Evolutionary conservation across 1,140 invertebrate species (phyloP), one percentile per base, ranked within the genome.

Genomic region (Lineus longissimus): DNA sequence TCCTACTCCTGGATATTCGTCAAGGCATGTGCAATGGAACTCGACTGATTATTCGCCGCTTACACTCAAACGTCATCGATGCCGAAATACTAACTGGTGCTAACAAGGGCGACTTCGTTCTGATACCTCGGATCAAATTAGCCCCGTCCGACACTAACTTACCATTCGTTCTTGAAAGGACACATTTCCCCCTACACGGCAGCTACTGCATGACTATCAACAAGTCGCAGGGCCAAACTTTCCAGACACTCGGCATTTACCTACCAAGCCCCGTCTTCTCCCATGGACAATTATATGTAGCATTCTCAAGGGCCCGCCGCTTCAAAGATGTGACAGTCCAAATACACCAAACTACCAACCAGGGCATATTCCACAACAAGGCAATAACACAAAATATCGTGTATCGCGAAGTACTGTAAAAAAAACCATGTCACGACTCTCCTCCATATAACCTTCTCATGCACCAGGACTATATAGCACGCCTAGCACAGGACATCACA

Each of bases 131-230:
- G 36, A 67, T 69, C 15, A 59, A 51, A 19, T 7, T 74, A 2
- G 64, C 61, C 27, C 70, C 71, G 40, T 64, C 59, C 11, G 70
- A 73, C 30, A n/a, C 23, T 15, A 23, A 23, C 19, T n/a, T 23
- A 9, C 67, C 70, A 13, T 70, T 74, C 63, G 76, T 84, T 60
- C 82, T 86, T 63, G 79, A 81, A 72, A 55, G 84, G 54, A 30
- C 81, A 0, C 84, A 86, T 64, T 85, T 86, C 77, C 82, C 83
- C 22, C 40, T 87, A 0, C 69, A 77, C 61, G 58, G 82, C 1
- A 70, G 73, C 2, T 86, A 85, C 73, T 79, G 83, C 25, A 84
- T 86, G 74, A 84, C 84, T 0, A 83, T 86, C 6, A 86, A 86
- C 71, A 86, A 86, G 74, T 68, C 82, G 4, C 85, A 87, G 75